phyloP scores from a whole-genome alignment of 2,113 vertebrate genomes.

The Nyctibius bracteatus region DNA sequence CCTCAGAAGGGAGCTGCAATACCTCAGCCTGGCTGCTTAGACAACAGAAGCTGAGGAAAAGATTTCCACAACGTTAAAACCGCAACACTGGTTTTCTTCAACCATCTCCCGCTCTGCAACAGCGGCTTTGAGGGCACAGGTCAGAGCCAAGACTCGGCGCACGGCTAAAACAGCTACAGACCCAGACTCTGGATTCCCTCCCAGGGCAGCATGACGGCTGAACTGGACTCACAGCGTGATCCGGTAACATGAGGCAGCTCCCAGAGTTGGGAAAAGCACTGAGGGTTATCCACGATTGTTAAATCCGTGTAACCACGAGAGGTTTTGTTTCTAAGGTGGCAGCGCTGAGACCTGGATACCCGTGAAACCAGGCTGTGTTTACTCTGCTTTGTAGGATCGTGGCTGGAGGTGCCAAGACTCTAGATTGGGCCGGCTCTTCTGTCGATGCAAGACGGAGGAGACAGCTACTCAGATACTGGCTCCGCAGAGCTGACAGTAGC shows the following conservation, averaged over 20 bases:
- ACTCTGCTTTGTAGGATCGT: neutral
- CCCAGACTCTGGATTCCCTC: neutral
- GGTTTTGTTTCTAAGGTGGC: neutral
- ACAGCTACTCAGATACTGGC: neutral
- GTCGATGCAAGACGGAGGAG: neutral
- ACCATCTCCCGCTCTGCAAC: neutral
- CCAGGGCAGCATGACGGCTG: fast-evolving
- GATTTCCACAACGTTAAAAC: neutral
- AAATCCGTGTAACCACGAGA: fast-evolving
- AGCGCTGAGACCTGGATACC: neutral
- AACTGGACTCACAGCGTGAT: neutral
- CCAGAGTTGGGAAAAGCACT: neutral
- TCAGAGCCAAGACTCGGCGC: neutral
- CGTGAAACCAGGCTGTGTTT: neutral
- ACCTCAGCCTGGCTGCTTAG: neutral
- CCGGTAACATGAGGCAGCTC: neutral
- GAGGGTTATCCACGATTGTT: neutral
- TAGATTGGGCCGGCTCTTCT: neutral
- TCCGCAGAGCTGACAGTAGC: neutral
- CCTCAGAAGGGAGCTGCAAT: neutral
- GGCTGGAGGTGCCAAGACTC: neutral
- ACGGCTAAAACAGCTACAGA: neutral
- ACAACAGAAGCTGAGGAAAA: neutral
- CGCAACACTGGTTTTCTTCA: neutral
- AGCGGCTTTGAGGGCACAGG: fast-evolving